Percentiles rank a stretch among this genome's conserved stretches.
These are phyloP conservation scores for Pagrus major DNA, from an alignment of 2,113 vertebrate species.

Conservation along the genomic window DNA sequence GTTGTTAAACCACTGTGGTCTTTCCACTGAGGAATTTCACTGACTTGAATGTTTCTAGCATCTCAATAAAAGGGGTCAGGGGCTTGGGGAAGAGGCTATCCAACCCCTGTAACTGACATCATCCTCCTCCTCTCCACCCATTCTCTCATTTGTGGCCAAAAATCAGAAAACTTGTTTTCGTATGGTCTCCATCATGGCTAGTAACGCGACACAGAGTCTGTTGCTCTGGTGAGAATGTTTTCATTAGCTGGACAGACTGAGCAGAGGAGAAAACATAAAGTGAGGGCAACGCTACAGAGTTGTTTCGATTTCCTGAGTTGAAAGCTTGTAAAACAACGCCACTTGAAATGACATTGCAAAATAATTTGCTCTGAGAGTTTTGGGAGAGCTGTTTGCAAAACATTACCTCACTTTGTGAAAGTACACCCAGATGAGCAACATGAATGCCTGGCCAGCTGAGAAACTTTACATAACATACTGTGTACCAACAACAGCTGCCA, in stretches of 20 bases:
- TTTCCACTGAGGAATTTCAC: slow-evolving; percentile 33
- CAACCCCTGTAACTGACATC: slow-evolving; percentile 23
- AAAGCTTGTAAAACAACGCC: slow-evolving; percentile 36
- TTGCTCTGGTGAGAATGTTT: slow-evolving; percentile 4
- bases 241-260: too few species aligned
- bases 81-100: background rate
- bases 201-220: slow-evolving; percentile 26
- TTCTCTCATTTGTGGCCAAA: slow-evolving; percentile 19
- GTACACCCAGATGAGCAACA: slow-evolving; percentile 57
- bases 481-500: slow-evolving; percentile 36
- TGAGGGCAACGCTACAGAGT: slow-evolving; percentile 39
- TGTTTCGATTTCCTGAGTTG: slow-evolving; percentile 30
- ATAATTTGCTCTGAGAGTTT: slow-evolving; percentile 31
- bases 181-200: slow-evolving; percentile 34
- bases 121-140: slow-evolving; percentile 24
- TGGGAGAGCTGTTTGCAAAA: slow-evolving; percentile 31
- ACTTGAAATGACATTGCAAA: slow-evolving; percentile 59
- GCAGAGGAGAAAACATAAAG: slow-evolving; percentile 9
- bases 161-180: slow-evolving; percentile 4
- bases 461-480: slow-evolving; percentile 31
- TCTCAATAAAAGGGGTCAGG: slow-evolving; percentile 30
- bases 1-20: slow-evolving; percentile 38
- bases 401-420: slow-evolving; percentile 57
- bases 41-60: slow-evolving; percentile 41
- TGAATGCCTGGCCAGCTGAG: slow-evolving; percentile 28